A percentile compares a stretch with the other conserved stretches of the same genome.
Conservation (phyloP, 2,113 vertebrate species). For the Corynorhinus townsendii region DNA sequence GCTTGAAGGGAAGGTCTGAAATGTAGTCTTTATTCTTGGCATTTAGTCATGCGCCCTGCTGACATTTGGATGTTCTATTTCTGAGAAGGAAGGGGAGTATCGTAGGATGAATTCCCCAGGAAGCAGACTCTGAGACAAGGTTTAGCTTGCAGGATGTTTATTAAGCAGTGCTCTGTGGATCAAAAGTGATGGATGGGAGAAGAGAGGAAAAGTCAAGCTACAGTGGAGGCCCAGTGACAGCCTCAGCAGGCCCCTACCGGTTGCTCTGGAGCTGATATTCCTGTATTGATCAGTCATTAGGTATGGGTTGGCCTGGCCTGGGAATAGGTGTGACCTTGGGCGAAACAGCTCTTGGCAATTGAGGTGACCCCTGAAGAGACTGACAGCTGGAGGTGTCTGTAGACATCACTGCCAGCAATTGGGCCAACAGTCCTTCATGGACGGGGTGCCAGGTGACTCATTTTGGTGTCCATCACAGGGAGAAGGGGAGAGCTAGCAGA, state of each 20-base stretch:
- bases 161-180: not conserved
- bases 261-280: not conserved
- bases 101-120: slow-evolving; percentile 1
- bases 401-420: not conserved
- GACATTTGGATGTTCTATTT: not conserved
- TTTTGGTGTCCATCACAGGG: not conserved
- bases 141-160: not conserved
- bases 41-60: not conserved
- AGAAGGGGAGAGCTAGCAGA: not conserved
- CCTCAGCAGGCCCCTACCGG: not conserved
- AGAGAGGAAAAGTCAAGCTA: not conserved
- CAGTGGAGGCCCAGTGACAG: not conserved
- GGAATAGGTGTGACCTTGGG: not conserved
- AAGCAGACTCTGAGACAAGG: not conserved
- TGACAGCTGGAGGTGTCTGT: not conserved
- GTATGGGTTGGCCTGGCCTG: not conserved
- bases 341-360: not conserved
- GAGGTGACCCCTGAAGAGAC: not conserved
- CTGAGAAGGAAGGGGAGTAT: not conserved
- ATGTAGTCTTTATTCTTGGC: not conserved
- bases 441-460: not conserved
- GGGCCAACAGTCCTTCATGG: not conserved
- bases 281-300: not conserved
- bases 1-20: not conserved
- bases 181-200: not conserved